Conservation (phyloP, 2,797 vertebrate species). For the Loriculus beryllinus region DNA sequence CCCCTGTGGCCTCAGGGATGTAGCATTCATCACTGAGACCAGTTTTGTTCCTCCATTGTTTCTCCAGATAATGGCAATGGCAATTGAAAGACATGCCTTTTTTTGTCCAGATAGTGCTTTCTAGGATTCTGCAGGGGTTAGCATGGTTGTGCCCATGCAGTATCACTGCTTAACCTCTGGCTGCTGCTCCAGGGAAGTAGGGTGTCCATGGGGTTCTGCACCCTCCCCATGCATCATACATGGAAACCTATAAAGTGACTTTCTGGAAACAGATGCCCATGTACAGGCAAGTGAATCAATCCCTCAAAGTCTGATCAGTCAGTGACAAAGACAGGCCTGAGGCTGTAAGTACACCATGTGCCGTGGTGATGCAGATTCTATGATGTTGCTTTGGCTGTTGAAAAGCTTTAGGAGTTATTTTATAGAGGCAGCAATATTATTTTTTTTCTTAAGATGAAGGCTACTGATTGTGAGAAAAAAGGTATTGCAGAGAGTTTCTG, state of each 20-base stretch:
- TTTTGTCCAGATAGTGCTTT: not conserved
- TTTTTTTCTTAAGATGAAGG: not conserved
- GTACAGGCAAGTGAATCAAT: not conserved
- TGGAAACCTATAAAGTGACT: not conserved
- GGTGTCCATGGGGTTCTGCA: not conserved
- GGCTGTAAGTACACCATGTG: not conserved
- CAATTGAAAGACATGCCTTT: not conserved
- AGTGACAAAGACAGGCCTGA: not conserved
- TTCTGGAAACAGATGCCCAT: not conserved
- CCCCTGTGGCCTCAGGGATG: not conserved
- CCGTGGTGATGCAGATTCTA: not conserved
- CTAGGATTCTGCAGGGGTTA: not conserved
- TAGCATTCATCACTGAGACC: not conserved
- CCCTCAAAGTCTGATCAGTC: not conserved
- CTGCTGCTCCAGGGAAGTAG: not conserved
- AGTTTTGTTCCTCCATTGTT: not conserved
- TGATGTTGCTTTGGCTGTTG: not conserved
- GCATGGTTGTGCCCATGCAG: not conserved
- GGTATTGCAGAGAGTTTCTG: not conserved
- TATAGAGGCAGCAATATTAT: not conserved
- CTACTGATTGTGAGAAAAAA: not conserved
- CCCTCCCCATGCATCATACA: rapidly evolving
- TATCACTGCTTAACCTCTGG: not conserved
- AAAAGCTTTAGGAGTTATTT: not conserved
- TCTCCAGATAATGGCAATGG: not conserved